These are phyloP conservation scores for Andrena chrysosceles DNA, from an alignment of 2,888 invertebrate species.

Conservation along the genomic window DNA sequence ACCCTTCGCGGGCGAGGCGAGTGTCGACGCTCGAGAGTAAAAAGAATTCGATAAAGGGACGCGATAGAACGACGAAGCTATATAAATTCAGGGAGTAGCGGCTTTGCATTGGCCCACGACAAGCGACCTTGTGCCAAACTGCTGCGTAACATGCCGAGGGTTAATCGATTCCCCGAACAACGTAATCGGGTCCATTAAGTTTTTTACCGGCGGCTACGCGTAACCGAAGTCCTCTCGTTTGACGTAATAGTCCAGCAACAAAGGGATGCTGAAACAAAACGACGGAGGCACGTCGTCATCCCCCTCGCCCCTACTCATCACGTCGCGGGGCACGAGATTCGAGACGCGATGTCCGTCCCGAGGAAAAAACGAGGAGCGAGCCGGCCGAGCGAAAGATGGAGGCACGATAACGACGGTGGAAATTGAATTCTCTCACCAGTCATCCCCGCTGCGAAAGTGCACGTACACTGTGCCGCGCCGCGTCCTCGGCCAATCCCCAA, in stretches of 20 bases:
- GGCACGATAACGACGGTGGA: constrained; percentile 81
- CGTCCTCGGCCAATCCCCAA: constrained; percentile 45
- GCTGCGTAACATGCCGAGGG: constrained; percentile 23
- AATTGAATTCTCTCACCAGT: constrained; percentile 83
- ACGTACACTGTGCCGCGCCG: constrained; percentile 59
- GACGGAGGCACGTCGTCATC: background rate
- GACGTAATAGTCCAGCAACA: constrained; percentile 33
- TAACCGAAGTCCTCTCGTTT: constrained; percentile 15
- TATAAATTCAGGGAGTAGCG: background rate
- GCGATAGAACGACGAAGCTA: background rate
- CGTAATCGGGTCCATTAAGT: constrained; percentile 42
- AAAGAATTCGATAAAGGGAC: too few species aligned
- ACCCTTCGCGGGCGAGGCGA: too few species aligned
- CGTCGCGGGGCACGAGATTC: constrained; percentile 35
- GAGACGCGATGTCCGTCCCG: constrained; percentile 23
- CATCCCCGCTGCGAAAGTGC: constrained; percentile 78
- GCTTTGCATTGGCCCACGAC: background rate
- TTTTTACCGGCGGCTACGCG: constrained; percentile 29
- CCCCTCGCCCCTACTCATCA: background rate
- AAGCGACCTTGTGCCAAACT: background rate
- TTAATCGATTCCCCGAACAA: constrained; percentile 50
- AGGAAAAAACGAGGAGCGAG: constrained; percentile 69
- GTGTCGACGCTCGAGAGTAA: too few species aligned
- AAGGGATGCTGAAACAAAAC: constrained; percentile 34
- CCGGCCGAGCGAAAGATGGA: constrained; percentile 77